These are phyloP conservation scores for Timema cristinae DNA, from an alignment of 2,888 invertebrate genomes.

Conservation along the genomic window DNA sequence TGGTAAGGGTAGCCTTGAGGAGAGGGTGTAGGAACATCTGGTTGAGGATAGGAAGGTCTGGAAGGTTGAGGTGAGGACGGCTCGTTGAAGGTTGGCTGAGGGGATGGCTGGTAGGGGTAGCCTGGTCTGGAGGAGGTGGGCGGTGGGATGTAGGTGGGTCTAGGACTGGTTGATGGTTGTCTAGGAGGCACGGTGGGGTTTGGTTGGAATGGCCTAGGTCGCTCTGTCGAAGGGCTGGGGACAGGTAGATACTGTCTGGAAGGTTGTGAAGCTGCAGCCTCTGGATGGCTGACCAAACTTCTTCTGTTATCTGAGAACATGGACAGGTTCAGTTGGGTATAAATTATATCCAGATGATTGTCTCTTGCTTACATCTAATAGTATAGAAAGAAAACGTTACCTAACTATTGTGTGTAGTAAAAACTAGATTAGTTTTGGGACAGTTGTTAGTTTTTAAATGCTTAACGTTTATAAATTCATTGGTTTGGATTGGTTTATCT, in stretches of 20 bases:
- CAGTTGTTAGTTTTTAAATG: no score
- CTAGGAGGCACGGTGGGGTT: slow-evolving; percentile 35
- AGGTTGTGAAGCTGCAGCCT: slow-evolving; percentile 21
- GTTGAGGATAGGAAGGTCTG: slow-evolving; percentile 18
- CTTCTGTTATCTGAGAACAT: slow-evolving; percentile 1
- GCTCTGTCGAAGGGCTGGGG: slow-evolving; percentile 22
- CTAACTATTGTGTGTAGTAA: no score
- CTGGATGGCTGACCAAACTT: slow-evolving; percentile 11
- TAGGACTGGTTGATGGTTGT: background rate
- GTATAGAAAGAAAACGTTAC: no score
- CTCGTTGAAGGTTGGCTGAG: slow-evolving; percentile 3
- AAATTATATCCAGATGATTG: background rate
- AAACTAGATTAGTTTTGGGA: no score
- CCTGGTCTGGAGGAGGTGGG: slow-evolving; percentile 4
- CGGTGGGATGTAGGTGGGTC: slow-evolving; percentile 7
- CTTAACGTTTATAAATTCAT: no score
- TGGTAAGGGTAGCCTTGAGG: slow-evolving; percentile 8
- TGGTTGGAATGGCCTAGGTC: slow-evolving; percentile 31
- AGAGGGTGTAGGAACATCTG: slow-evolving; percentile 22
- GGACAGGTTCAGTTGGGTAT: background rate
- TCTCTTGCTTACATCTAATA: no score
- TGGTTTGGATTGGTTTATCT: no score
- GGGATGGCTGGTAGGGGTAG: slow-evolving; percentile 21
- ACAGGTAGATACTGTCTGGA: slow-evolving; percentile 49
- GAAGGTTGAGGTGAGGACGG: slow-evolving; percentile 20